Evolutionary conservation across 2,888 invertebrate species (phyloP), one percentile per base, ranked within the genome.

Genomic region (Scaptomyza reducta): DNA sequence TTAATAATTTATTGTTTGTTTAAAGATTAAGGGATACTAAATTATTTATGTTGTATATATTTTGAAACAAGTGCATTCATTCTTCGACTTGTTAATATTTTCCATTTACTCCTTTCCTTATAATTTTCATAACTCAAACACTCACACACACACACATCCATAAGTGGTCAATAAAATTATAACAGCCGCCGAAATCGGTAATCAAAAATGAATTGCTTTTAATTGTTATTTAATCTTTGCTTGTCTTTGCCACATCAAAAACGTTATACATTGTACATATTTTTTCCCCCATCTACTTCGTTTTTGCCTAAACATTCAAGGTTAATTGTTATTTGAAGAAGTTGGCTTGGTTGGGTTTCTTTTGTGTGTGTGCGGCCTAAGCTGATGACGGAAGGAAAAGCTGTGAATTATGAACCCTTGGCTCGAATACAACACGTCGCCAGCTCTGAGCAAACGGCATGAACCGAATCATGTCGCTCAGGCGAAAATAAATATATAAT

Each of bases 131-230:
- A 57, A 44, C 44, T 44, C 31, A 54, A 31, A 64, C 29, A 51
- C 33, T n/a, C n/a, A 53, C 53, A 55, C 61, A 55, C 50, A 50
- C 33, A 53, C 47, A 57, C 6, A 22, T 22, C 44, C 47, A 38
- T 59, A 87, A 85, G 82, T 82, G 82, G 70, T 60, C 70, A 78
- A 75, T 85, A 75, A 79, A 85, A 71, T 81, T 62, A 73, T 84
- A 79, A 68, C 67, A 77, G 61, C 55, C 84, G 40, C 70, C 60
- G 80, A 83, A 80, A 79, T 77, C 81, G 60, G 77, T 65, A 78
- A 79, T 83, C 88, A 71, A 71, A 87, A 77, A 73, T 79, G 79
- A 77, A 79, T 87, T 86, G 74, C 74, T 83, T 81, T 82, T 83
- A 88, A 83, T 88, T 88, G 87, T 82, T 88, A 79, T 83, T 86